These are phyloP conservation scores for Odontothrips loti DNA, from an alignment of 2,888 invertebrate species.

Conservation along the genomic window DNA sequence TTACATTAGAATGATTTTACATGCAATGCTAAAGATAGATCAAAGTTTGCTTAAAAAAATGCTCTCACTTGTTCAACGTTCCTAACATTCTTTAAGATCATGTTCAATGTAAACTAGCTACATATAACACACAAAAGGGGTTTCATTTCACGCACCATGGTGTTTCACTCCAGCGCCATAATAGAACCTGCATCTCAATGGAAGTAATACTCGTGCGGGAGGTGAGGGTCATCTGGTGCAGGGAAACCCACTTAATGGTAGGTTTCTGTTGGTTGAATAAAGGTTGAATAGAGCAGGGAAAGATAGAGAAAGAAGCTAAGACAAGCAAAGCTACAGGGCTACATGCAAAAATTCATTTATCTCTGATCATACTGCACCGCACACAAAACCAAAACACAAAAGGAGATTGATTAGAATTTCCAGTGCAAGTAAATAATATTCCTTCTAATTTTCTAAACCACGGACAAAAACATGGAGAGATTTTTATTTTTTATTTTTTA, in stretches of 20 bases:
- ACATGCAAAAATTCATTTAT: not conserved
- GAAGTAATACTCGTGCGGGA: conserved; percentile 18
- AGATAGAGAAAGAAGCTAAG: not conserved
- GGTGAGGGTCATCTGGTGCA: not conserved
- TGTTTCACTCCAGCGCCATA: conserved; percentile 17
- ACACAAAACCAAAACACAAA: not conserved
- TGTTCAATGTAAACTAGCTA: not conserved
- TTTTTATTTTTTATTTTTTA: not conserved
- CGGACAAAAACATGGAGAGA: not conserved
- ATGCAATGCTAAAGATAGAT: not conserved
- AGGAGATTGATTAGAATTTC: no score
- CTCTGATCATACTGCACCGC: no score
- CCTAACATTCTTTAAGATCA: not conserved
- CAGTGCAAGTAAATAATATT: not conserved
- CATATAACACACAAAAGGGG: not conserved
- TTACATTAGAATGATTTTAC: not conserved
- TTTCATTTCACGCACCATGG: conserved; percentile 10
- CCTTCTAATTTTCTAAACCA: not conserved
- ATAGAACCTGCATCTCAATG: conserved; percentile 23
- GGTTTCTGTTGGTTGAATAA: conserved; percentile 13
- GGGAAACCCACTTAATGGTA: not conserved
- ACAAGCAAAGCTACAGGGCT: not conserved
- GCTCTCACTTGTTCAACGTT: not conserved
- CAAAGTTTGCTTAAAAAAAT: not conserved
- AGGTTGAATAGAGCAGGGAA: not conserved